Percentiles rank a stretch among this genome's conserved stretches.
Conservation (phyloP, 2,113 vertebrate species). For the Psittacara wagleri region DNA sequence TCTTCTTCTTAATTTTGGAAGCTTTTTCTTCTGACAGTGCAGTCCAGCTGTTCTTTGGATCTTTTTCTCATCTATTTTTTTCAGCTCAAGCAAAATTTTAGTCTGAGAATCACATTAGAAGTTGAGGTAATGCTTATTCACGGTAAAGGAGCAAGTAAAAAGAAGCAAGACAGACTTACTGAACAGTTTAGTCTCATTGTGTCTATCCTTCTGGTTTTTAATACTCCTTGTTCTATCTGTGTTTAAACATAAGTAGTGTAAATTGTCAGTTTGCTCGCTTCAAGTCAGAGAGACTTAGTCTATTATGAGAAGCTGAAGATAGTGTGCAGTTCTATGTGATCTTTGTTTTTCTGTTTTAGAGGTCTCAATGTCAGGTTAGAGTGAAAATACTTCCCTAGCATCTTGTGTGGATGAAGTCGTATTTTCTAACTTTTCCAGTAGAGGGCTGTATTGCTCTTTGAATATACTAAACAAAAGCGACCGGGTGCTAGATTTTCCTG, state of each 20-base stretch:
- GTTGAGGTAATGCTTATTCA: neutral
- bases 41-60: neutral
- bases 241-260: neutral
- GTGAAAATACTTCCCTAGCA: neutral
- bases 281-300: neutral
- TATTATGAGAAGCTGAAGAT: neutral
- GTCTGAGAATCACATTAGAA: neutral
- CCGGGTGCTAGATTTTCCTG: neutral
- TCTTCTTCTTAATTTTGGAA: neutral
- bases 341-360: neutral
- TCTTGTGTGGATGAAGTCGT: neutral
- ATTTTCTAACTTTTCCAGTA: slow-evolving; percentile 30
- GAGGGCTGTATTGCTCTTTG: slow-evolving; percentile 76
- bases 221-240: neutral
- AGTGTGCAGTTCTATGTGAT: neutral
- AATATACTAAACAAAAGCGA: slow-evolving; percentile 33
- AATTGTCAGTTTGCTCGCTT: neutral
- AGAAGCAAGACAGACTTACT: neutral
- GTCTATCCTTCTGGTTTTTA: neutral
- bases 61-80: neutral
- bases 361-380: neutral
- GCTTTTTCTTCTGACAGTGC: neutral
- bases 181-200: neutral
- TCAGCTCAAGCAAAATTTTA: neutral
- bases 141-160: neutral